These are phyloP conservation scores for Bungarus multicinctus DNA, from an alignment of 2,113 vertebrate genomes.

Conservation along the genomic window DNA sequence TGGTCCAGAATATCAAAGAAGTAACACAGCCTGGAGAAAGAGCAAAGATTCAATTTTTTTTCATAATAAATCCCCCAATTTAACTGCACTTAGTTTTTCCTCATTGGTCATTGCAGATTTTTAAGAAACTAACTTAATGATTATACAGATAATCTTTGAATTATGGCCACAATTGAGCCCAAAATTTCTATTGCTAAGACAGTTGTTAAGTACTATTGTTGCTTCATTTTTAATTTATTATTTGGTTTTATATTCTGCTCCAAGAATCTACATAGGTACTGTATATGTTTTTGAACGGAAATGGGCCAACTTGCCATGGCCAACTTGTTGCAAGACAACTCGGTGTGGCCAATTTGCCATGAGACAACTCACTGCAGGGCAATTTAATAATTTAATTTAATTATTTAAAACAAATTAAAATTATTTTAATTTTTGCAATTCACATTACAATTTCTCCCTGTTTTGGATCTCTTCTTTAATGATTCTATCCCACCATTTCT, in stretches of 20 bases:
- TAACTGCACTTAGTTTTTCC: background rate
- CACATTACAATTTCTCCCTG: no score
- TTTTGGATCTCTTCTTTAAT: no score
- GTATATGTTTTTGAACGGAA: background rate
- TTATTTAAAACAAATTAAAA: no score
- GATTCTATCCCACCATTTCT: no score
- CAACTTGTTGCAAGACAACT: no score
- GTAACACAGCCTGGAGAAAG: slow-evolving; percentile 22
- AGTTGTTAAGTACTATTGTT: background rate
- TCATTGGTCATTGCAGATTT: background rate
- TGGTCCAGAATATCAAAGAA: slow-evolving; percentile 34
- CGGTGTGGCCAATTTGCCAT: no score
- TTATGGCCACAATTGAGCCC: no score
- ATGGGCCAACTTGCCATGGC: no score
- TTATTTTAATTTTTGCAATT: no score
- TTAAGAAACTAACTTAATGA: background rate
- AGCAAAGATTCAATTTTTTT: background rate
- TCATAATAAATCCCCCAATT: background rate
- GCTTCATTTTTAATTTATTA: background rate
- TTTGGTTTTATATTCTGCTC: background rate
- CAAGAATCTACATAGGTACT: background rate
- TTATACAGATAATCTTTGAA: background rate
- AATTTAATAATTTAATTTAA: no score
- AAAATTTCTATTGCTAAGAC: no score
- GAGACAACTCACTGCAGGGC: no score